These are phyloP conservation scores for Automeris io DNA, from an alignment of 2,888 invertebrate genomes.

Conservation along the genomic window DNA sequence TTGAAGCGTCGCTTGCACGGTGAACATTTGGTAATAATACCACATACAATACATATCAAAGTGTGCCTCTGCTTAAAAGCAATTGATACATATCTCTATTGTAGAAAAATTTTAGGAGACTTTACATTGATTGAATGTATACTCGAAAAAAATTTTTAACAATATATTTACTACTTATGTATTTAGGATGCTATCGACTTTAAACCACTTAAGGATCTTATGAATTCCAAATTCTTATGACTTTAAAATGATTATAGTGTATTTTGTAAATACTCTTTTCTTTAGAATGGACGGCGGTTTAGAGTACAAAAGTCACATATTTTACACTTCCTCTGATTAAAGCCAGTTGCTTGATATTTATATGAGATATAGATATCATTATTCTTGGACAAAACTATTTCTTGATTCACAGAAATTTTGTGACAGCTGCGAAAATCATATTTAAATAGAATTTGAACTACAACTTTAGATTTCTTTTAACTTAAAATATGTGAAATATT, in stretches of 20 bases:
- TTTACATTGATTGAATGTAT: slow-evolving; percentile 63
- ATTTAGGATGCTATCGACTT: slow-evolving; percentile 63
- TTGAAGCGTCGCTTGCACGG: slow-evolving; percentile 61
- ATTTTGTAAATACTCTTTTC: slow-evolving; percentile 68
- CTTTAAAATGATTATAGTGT: slow-evolving; percentile 64
- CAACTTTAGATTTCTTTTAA: too few species aligned
- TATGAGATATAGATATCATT: too few species aligned
- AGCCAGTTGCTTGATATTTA: too few species aligned
- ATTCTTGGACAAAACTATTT: too few species aligned
- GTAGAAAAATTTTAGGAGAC: slow-evolving; percentile 61
- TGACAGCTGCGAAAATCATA: too few species aligned
- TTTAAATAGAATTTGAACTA: too few species aligned
- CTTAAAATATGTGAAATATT: too few species aligned
- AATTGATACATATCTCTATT: slow-evolving; percentile 68
- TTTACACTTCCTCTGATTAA: neutral
- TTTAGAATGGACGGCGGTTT: slow-evolving; percentile 50
- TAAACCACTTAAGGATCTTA: slow-evolving; percentile 70
- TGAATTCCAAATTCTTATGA: slow-evolving; percentile 75
- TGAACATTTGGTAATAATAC: slow-evolving; percentile 36
- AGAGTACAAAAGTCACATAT: slow-evolving; percentile 5
- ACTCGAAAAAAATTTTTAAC: slow-evolving; percentile 65
- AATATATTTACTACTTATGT: slow-evolving; percentile 61
- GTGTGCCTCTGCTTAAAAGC: slow-evolving; percentile 75
- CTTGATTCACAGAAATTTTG: too few species aligned
- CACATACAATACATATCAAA: slow-evolving; percentile 73